Percentiles rank a stretch among this genome's conserved stretches.
Conservation (phyloP, 2,888 invertebrate species). For the Nipponacmea schrenckii region DNA sequence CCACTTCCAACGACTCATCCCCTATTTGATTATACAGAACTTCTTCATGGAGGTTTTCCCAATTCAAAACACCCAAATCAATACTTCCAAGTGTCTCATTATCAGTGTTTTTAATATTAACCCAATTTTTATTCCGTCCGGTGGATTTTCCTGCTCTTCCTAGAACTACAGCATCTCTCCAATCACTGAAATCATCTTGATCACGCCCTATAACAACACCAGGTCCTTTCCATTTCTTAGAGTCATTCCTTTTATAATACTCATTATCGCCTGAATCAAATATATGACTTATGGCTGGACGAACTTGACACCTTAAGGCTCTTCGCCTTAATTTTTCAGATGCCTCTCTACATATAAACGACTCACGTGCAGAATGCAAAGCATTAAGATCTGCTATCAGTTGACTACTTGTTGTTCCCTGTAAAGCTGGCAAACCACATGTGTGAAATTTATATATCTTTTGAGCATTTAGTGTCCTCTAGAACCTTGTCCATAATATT, state of each 20-base stretch:
- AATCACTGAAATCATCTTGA: too few species aligned
- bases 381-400: constrained; percentile 3
- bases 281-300: background rate
- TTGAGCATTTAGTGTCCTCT: background rate
- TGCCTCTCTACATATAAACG: background rate
- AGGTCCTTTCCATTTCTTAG: constrained; percentile 1
- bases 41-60: too few species aligned
- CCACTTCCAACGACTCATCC: background rate
- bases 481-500: background rate
- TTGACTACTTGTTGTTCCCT: background rate
- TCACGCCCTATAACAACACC: background rate
- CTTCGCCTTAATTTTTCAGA: constrained; percentile 1
- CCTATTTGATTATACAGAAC: too few species aligned
- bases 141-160: too few species aligned
- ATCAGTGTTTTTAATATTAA: too few species aligned
- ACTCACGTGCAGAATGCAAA: background rate
- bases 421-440: background rate
- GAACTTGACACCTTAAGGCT: background rate
- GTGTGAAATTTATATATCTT: background rate
- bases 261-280: background rate
- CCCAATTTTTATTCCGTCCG: too few species aligned
- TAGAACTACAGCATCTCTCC: too few species aligned
- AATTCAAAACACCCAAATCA: too few species aligned
- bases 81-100: too few species aligned
- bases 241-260: background rate